These are phyloP conservation scores for Nothobranchius furzeri DNA, from an alignment of 2,113 vertebrate species.

Conservation along the genomic window DNA sequence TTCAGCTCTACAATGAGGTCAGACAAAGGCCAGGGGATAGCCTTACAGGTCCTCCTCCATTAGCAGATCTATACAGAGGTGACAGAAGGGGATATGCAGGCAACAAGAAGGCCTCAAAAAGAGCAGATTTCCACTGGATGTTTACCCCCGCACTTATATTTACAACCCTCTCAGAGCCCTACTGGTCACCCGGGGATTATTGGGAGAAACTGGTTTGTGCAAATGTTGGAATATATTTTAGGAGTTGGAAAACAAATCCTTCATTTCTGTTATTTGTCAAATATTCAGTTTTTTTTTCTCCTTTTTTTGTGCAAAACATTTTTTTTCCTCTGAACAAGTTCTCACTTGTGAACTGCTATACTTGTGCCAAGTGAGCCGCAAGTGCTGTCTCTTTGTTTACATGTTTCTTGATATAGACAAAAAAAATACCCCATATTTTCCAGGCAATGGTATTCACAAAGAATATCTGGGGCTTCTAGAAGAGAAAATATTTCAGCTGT, in stretches of 20 bases:
- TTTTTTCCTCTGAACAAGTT: slow-evolving; percentile 63
- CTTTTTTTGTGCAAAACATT: slow-evolving; percentile 24
- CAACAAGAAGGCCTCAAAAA: slow-evolving; percentile 50
- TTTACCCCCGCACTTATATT: slow-evolving; percentile 41
- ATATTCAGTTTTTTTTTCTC: slow-evolving; percentile 28
- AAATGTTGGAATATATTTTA: slow-evolving; percentile 26
- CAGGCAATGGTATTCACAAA: slow-evolving; percentile 69
- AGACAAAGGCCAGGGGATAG: slow-evolving; percentile 79
- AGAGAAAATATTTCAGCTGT: slow-evolving; percentile 72
- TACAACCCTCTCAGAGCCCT: slow-evolving; percentile 9
- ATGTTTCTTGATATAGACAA: slow-evolving; percentile 73
- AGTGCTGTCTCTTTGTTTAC: slow-evolving; percentile 74
- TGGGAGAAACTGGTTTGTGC: slow-evolving; percentile 25
- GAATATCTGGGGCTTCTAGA: slow-evolving; percentile 72
- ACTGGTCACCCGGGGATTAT: slow-evolving; percentile 17
- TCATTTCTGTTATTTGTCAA: slow-evolving; percentile 30
- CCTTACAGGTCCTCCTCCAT: slow-evolving; percentile 74
- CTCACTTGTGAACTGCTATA: slow-evolving; percentile 57
- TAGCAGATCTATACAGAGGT: slow-evolving; percentile 67
- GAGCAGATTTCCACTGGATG: slow-evolving; percentile 46
- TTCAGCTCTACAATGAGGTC: slow-evolving; percentile 80
- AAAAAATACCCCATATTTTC: slow-evolving; percentile 71
- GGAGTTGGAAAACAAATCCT: slow-evolving; percentile 33
- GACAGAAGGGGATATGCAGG: slow-evolving; percentile 54
- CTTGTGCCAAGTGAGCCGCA: slow-evolving; percentile 58